Conservation (phyloP, 2,888 invertebrate species). For the Brachypalpus laphriformis region DNA sequence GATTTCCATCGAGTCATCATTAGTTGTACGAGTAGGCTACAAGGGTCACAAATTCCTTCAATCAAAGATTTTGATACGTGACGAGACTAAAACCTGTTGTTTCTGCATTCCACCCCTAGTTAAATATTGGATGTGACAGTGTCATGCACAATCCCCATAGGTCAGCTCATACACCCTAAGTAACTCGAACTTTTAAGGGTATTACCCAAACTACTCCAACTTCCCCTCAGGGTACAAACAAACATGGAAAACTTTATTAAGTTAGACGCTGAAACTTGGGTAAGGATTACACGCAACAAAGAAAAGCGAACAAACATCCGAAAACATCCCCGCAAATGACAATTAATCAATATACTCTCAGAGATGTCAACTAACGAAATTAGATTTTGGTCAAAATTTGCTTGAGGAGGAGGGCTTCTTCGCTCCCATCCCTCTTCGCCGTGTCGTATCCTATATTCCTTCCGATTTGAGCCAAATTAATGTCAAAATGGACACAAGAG, state of each 20-base stretch:
- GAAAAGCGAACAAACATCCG: conserved; percentile 6
- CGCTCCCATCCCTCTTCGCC: not conserved
- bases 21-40: no score
- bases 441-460: conserved; percentile 9
- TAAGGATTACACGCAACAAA: not conserved
- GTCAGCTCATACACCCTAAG: conserved; percentile 7
- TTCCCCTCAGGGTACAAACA: conserved; percentile 5
- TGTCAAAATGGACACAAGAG: conserved; percentile 56
- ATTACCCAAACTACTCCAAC: conserved; percentile 27
- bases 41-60: not conserved
- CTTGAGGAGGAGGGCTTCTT: not conserved
- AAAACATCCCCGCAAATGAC: conserved; percentile 16
- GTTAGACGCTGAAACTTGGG: not conserved
- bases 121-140: conserved; percentile 8
- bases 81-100: conserved; percentile 21
- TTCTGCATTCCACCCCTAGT: not conserved
- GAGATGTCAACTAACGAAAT: conserved; percentile 59
- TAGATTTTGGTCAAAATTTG: conserved; percentile 47
- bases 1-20: no score
- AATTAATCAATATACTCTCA: conserved; percentile 62
- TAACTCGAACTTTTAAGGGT: conserved; percentile 30
- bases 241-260: conserved; percentile 41
- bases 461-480: conserved; percentile 65
- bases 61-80: not conserved
- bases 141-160: not conserved